A percentile compares a stretch with the other conserved stretches of the same genome.
Conservation (phyloP, 1,140 invertebrate species). For the Neodiprion pinetum region DNA sequence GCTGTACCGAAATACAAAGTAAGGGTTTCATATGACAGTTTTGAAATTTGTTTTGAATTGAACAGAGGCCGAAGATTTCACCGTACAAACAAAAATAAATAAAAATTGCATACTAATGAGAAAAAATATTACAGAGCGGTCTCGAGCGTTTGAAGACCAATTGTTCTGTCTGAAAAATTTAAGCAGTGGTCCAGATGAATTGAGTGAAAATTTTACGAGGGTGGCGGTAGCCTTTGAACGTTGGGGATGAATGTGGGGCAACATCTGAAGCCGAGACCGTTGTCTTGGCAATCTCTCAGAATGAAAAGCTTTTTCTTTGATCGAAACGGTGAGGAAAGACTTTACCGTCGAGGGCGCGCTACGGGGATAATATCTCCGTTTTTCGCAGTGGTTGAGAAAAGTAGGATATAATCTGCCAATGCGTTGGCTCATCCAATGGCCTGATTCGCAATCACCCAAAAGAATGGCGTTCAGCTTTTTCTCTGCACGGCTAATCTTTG, state of each 20-base stretch:
- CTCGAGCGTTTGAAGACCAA: too few relatives aligned
- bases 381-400: too few relatives aligned
- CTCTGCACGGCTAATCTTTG: not conserved
- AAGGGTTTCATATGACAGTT: too few relatives aligned
- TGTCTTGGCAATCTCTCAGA: not conserved
- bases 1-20: too few relatives aligned
- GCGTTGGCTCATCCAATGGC: too few relatives aligned
- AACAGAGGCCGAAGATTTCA: too few relatives aligned
- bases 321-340: not conserved
- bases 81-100: too few relatives aligned
- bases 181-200: not conserved
- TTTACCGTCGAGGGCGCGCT: not conserved
- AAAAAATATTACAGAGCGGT: too few relatives aligned
- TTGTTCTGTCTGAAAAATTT: not conserved
- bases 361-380: not conserved
- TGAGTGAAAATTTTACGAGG: not conserved
- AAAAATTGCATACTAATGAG: too few relatives aligned
- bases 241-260: not conserved
- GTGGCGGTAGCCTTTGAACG: not conserved
- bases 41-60: too few relatives aligned
- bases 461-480: not conserved
- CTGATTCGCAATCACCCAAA: not conserved
- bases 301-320: not conserved
- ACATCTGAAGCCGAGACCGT: too few relatives aligned
- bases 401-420: too few relatives aligned